A percentile compares a stretch with the other conserved stretches of the same genome.
phyloP scores from a whole-genome alignment of 35 echinoderm and acorn worm genomes.

The Heliocidaris tuberculata region DNA sequence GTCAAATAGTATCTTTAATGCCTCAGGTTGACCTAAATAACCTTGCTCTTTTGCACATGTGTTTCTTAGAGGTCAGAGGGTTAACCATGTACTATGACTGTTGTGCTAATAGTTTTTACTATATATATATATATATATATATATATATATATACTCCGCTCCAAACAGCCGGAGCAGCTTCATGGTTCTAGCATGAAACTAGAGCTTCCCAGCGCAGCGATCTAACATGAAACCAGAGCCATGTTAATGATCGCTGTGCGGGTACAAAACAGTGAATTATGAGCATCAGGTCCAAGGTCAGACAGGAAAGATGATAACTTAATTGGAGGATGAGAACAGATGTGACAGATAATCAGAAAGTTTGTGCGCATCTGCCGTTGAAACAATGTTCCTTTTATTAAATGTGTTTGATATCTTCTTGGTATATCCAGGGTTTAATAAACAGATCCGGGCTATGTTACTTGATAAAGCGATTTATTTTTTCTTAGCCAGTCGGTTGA shows the following conservation, averaged over 20 bases:
- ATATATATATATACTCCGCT: background rate
- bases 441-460: too few relatives aligned
- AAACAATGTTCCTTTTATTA: background rate
- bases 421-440: too few relatives aligned
- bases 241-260: background rate
- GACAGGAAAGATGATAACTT: background rate
- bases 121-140: background rate
- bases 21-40: background rate
- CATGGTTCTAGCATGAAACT: background rate
- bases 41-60: background rate
- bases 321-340: background rate
- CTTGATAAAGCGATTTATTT: too few relatives aligned
- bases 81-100: background rate
- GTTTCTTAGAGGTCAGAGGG: background rate
- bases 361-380: background rate
- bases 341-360: background rate
- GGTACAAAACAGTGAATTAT: background rate
- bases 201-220: background rate
- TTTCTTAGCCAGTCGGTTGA: too few relatives aligned
- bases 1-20: too few relatives aligned
- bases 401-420: too few relatives aligned
- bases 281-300: background rate
- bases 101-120: background rate
- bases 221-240: background rate
- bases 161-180: background rate